These are phyloP conservation scores for Vultur gryphus DNA, from an alignment of 2,797 vertebrate species.

Conservation along the genomic window DNA sequence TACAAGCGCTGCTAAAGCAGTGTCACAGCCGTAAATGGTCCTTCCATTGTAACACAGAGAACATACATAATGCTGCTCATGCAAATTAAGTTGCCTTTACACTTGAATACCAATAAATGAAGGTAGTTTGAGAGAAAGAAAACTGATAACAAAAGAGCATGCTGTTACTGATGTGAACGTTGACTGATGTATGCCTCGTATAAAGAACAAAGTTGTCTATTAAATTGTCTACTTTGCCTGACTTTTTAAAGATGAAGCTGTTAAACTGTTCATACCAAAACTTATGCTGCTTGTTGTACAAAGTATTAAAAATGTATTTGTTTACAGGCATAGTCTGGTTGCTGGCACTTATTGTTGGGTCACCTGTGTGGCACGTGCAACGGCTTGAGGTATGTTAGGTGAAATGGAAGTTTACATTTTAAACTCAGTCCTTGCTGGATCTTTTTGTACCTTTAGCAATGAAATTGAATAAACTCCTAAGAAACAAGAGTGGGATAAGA, in stretches of 20 bases:
- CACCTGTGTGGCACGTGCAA: constrained; percentile 76
- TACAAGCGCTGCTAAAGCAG: background rate
- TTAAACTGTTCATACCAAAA: background rate
- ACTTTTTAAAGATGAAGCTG: background rate
- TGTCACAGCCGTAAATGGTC: background rate
- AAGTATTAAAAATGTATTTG: background rate
- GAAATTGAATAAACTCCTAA: background rate
- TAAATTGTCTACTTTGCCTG: background rate
- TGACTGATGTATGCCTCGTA: background rate
- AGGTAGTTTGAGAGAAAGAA: background rate
- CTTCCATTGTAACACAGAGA: background rate
- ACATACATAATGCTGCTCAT: background rate
- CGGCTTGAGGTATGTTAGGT: constrained; percentile 70
- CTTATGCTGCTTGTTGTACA: background rate
- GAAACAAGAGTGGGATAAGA: background rate
- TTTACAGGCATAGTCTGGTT: constrained; percentile 76
- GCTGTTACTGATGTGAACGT: background rate
- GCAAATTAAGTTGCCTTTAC: background rate
- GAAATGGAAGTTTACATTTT: background rate
- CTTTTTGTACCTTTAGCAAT: background rate
- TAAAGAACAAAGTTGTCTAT: no score
- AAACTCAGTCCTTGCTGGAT: background rate
- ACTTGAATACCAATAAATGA: background rate
- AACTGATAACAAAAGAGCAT: background rate
- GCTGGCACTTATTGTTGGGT: constrained; percentile 70